Evolutionary conservation across 2,888 invertebrate genomes (phyloP), one percentile per base, ranked within the genome.

Genomic region (Sthenelais limicola): DNA sequence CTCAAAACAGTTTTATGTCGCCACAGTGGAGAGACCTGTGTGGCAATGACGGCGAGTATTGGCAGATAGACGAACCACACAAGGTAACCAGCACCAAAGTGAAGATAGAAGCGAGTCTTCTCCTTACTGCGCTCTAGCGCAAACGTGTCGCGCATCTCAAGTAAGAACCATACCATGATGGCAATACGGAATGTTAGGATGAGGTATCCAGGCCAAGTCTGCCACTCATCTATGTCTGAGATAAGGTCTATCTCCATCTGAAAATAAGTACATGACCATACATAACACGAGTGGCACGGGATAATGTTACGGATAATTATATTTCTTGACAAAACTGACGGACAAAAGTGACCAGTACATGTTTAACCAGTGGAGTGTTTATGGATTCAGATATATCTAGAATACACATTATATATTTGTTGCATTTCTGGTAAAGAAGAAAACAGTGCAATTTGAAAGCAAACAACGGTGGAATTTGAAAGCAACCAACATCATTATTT

Each of bases 11-110:
- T 91, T 89, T 98, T 98, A 88, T 94, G 95, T 89, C 97, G 92
- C 97, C 97, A 98, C 82, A 98, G 90, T 54, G 97, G 93, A 76
- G 96, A 96, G 71, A 98, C 94, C 89, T 96, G 95, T 71, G 96
- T 90, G 15, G 96, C 95, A 80, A 98, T 94, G 70, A 98, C 91
- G 71, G 97, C 97, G 78, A 98, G 93, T 74, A 97, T 93, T 15
- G 98, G 97, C 84, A 98, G 90, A 88, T 98, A 98, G 80, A 97
- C 95, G 86, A 98, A 97, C 98, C 98, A 98, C 15, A 98, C 98
- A 48, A 98, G 91, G 85, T 97, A 96, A 21, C 97, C 97, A 18
- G 98, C 98, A 71, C 97, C 98, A 88, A 98, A 96, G 87, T 98
- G 98, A 67, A 97, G 91, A 72, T 98, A 91, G 88, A 98, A 98